phyloP scores from a whole-genome alignment of 2,113 vertebrate genomes.

The Numenius arquata region DNA sequence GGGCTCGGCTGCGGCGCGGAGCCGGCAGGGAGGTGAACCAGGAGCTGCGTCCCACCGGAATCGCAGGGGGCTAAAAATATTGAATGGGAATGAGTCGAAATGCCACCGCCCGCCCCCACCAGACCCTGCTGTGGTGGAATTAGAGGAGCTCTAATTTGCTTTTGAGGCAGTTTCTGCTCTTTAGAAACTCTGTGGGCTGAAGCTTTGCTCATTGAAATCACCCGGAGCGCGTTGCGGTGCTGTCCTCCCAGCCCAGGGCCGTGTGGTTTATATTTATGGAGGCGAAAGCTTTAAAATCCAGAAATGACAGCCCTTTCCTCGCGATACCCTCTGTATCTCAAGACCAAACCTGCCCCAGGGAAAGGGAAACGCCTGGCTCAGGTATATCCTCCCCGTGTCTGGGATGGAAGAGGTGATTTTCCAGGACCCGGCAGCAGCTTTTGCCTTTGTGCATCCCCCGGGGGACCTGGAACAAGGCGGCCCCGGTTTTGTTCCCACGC shows the following conservation, averaged over 20 bases:
- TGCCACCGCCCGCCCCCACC: rapidly evolving
- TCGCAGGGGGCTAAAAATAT: not conserved
- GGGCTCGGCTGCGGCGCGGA: not conserved
- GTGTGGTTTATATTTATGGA: not conserved
- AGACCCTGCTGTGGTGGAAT: not conserved
- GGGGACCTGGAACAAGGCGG: not conserved
- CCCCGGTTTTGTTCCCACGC: not conserved
- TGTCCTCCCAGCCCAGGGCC: not conserved
- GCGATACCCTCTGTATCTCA: rapidly evolving
- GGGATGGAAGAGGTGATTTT: not conserved
- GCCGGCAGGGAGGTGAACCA: not conserved
- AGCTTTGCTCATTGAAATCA: not conserved
- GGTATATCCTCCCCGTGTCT: not conserved
- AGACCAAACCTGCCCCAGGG: not conserved
- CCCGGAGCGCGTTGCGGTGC: rapidly evolving
- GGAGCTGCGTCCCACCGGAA: not conserved
- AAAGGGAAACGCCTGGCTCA: not conserved
- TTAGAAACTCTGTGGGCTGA: not conserved
- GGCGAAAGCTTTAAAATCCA: not conserved
- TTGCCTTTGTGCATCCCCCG: not conserved
- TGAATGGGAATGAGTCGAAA: not conserved
- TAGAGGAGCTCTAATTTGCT: not conserved
- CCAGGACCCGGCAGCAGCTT: not conserved
- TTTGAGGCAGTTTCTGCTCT: not conserved
- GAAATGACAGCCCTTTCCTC: not conserved